Percentiles rank a stretch among this genome's conserved stretches.
Conservation (phyloP, 2,113 vertebrate genomes). For the Sebastes fasciatus region DNA sequence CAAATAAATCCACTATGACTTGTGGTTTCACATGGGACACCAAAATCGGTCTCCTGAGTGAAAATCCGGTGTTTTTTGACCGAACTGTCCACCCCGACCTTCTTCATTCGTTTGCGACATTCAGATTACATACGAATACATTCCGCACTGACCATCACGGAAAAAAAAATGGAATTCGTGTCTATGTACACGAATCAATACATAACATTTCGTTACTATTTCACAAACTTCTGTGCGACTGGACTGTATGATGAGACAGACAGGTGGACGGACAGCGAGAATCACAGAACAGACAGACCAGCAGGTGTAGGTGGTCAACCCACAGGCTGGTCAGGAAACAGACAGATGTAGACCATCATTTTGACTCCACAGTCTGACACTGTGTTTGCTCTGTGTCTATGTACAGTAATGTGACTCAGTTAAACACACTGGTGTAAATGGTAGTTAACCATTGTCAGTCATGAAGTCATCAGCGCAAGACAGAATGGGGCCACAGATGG, state of each 20-base stretch:
- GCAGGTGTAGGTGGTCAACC: conserved; percentile 50
- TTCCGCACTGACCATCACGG: too few species aligned
- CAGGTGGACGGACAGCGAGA: conserved; percentile 14
- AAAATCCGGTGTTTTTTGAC: too few species aligned
- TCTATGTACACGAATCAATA: too few species aligned
- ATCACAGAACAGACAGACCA: conserved; percentile 6
- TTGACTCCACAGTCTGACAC: conserved; percentile 26
- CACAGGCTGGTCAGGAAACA: conserved; percentile 52
- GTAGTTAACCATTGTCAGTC: conserved; percentile 12
- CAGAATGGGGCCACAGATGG: conserved; percentile 16
- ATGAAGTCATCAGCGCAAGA: conserved; percentile 24
- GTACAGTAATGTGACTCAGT: conserved; percentile 22
- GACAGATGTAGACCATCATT: conserved; percentile 50
- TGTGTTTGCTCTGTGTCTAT: conserved; percentile 23
- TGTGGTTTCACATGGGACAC: too few species aligned
- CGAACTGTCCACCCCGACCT: too few species aligned
- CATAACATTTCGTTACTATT: too few species aligned
- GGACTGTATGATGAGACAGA: background rate
- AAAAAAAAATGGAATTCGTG: too few species aligned
- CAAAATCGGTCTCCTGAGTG: too few species aligned
- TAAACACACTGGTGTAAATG: conserved; percentile 22
- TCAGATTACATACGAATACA: too few species aligned
- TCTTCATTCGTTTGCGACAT: too few species aligned
- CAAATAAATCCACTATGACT: too few species aligned
- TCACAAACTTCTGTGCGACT: too few species aligned